A percentile compares a stretch with the other conserved stretches of the same genome.
Evolutionary conservation across 2,888 invertebrate species (phyloP).

Genomic region (Yponomeuta sedellus): DNA sequence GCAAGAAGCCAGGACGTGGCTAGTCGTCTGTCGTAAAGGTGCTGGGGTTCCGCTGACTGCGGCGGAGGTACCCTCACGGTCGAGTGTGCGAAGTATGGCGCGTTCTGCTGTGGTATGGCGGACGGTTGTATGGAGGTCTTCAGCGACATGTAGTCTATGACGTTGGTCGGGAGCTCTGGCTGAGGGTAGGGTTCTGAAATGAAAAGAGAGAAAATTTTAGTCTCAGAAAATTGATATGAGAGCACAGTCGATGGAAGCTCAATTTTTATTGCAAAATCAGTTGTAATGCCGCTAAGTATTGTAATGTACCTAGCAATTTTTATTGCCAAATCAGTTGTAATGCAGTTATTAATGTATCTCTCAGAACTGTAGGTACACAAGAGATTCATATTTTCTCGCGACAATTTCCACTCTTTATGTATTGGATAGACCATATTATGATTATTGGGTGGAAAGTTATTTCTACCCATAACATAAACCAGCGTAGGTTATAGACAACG

Average conservation of each 20-base stretch:
- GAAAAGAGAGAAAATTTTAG: constrained; percentile 21
- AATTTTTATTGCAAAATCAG: too few relatives aligned
- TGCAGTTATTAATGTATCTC: too few relatives aligned
- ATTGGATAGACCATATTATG: too few relatives aligned
- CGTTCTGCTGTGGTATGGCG: constrained; percentile 44
- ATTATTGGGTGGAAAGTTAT: neutral
- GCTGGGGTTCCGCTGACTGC: constrained; percentile 43
- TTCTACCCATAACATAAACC: neutral
- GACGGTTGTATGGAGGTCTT: constrained; percentile 50
- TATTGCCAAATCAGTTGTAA: too few relatives aligned
- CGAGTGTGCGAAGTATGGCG: constrained; percentile 62
- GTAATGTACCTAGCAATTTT: too few relatives aligned
- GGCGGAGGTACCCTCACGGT: constrained; percentile 60
- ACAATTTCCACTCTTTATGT: neutral
- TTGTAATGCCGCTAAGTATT: too few relatives aligned
- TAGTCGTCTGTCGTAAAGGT: constrained; percentile 66
- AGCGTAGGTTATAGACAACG: too few relatives aligned
- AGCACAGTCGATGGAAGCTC: too few relatives aligned
- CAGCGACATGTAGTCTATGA: constrained; percentile 66
- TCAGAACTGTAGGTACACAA: neutral
- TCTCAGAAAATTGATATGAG: neutral
- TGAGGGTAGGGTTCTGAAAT: constrained; percentile 61
- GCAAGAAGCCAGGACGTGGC: constrained; percentile 75
- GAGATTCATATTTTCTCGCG: neutral
- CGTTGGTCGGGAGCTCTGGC: constrained; percentile 54